Conservation (phyloP, 2,888 invertebrate species). For the Teinopalpus imperialis region DNA sequence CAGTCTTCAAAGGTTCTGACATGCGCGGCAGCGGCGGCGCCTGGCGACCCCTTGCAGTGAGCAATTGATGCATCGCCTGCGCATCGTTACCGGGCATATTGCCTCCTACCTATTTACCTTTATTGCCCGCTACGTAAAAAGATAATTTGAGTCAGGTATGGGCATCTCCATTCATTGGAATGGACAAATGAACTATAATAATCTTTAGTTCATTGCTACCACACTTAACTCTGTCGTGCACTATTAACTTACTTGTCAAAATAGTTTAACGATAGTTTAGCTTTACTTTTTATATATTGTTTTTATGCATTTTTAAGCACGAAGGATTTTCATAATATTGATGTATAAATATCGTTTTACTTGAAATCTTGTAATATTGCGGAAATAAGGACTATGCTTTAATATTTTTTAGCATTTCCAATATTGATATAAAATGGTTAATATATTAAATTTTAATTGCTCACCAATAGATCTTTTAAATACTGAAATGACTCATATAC, state of each 20-base stretch:
- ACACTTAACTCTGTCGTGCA: constrained; percentile 19
- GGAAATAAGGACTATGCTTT: no score
- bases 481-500: neutral
- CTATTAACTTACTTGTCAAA: constrained; percentile 18
- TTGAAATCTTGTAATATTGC: no score
- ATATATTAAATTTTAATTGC: no score
- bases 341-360: no score
- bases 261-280: constrained; percentile 14
- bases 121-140: constrained; percentile 38
- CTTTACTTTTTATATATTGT: constrained; percentile 7
- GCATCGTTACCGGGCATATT: constrained; percentile 38
- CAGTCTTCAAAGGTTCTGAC: constrained; percentile 22
- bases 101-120: constrained; percentile 34
- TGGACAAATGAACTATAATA: constrained; percentile 27
- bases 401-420: no score
- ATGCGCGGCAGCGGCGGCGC: constrained; percentile 21
- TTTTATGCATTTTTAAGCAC: constrained; percentile 7
- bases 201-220: constrained; percentile 23
- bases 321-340: no score
- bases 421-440: no score
- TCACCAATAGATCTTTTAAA: neutral
- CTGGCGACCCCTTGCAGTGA: constrained; percentile 66
- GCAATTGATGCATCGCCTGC: constrained; percentile 74
- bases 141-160: constrained; percentile 30
- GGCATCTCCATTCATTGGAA: constrained; percentile 27